phyloP scores from a whole-genome alignment of 2,888 invertebrate genomes.

The Yponomeuta plumbellus region DNA sequence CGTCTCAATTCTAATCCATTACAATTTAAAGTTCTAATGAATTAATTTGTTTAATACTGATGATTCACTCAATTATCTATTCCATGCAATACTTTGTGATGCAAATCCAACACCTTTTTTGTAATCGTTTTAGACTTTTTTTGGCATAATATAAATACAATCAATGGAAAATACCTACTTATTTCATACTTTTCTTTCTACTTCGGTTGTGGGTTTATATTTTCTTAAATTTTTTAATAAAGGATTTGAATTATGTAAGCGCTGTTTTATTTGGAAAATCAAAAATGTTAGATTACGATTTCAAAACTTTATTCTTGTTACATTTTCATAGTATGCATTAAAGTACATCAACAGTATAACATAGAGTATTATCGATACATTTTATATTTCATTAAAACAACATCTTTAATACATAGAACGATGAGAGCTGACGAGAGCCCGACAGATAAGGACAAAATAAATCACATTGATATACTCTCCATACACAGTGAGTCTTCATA shows the following conservation, averaged over 20 bases:
- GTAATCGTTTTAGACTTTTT: slow-evolving; percentile 12
- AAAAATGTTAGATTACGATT: neutral
- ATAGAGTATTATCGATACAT: slow-evolving; percentile 43
- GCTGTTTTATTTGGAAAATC: slow-evolving; percentile 21
- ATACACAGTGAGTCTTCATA: too few relatives aligned
- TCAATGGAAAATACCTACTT: slow-evolving; percentile 52
- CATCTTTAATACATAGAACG: neutral
- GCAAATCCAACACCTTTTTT: neutral
- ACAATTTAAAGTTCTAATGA: slow-evolving; percentile 51
- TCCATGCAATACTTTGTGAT: neutral
- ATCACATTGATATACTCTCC: neutral
- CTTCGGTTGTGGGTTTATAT: slow-evolving; percentile 27
- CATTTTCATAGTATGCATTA: slow-evolving; percentile 25
- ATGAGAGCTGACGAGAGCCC: neutral
- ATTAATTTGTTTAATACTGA: slow-evolving; percentile 49
- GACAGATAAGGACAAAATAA: neutral
- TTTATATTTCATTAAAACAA: slow-evolving; percentile 8
- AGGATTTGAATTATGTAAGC: slow-evolving; percentile 33
- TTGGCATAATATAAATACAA: slow-evolving; percentile 12
- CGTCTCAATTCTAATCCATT: slow-evolving; percentile 33
- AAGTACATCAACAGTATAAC: slow-evolving; percentile 51
- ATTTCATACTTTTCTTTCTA: slow-evolving; percentile 19
- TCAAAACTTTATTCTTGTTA: slow-evolving; percentile 22
- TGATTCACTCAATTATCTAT: slow-evolving; percentile 34
- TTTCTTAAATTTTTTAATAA: slow-evolving; percentile 25